Percentiles rank a stretch among this genome's conserved stretches.
Evolutionary conservation across 1,140 invertebrate genomes (phyloP).

Genomic region (Phymastichus coffea): DNA sequence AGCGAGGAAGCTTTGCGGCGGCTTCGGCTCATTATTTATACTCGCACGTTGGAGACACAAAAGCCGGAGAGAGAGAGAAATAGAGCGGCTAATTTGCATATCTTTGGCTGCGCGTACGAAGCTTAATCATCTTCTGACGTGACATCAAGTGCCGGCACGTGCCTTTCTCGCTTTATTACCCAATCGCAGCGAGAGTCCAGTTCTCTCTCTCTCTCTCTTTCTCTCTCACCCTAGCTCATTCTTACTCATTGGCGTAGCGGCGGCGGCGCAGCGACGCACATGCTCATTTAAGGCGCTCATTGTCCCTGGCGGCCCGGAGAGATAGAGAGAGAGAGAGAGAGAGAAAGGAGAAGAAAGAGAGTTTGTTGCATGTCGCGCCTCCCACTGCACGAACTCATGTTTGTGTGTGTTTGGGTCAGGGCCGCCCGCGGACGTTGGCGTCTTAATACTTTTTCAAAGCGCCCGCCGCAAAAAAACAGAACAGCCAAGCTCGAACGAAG

Average conservation of each 20-base stretch:
- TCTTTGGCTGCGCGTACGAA: slow-evolving; percentile 20
- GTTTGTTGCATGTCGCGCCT: not conserved
- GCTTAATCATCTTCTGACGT: slow-evolving; percentile 32
- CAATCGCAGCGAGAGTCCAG: slow-evolving; percentile 16
- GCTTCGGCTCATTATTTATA: slow-evolving; percentile 29
- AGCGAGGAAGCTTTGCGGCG: not conserved
- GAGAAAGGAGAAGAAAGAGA: not conserved
- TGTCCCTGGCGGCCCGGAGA: not conserved
- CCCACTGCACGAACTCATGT: not conserved
- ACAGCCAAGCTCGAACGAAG: no score
- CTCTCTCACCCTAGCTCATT: not conserved
- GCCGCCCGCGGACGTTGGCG: slow-evolving; percentile 3
- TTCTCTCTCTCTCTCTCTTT: not conserved
- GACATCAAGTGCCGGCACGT: slow-evolving; percentile 31
- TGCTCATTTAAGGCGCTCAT: slow-evolving; percentile 15
- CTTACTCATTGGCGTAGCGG: not conserved
- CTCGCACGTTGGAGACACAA: not conserved
- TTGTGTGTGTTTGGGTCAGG: slow-evolving; percentile 4
- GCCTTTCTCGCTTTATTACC: slow-evolving; percentile 29
- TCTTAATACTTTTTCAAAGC: slow-evolving; percentile 11
- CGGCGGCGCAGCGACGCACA: not conserved
- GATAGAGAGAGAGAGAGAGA: not conserved
- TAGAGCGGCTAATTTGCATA: slow-evolving; percentile 32
- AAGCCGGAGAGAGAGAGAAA: slow-evolving; percentile 15
- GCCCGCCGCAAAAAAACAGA: not conserved